phyloP scores from a whole-genome alignment of 1,140 invertebrate genomes.

The Musca domestica region DNA sequence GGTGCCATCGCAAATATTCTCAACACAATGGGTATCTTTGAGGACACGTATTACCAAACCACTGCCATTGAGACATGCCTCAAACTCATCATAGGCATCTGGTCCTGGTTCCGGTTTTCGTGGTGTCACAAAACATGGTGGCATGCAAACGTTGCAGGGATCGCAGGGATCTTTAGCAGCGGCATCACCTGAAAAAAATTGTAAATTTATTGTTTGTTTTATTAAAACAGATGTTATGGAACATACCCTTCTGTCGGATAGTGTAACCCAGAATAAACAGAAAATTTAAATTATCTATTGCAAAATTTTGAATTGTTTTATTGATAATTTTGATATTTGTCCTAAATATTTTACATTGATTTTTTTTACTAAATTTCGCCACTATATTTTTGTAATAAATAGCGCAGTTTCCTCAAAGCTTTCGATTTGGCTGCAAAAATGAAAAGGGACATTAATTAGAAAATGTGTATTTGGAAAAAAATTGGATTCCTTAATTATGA shows the following conservation, averaged over 20 bases:
- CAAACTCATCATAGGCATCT: conserved; percentile 51
- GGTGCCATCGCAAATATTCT: conserved; percentile 39
- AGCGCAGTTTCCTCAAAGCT: conserved; percentile 43
- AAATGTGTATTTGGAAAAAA: conserved; percentile 15
- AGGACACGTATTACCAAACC: conserved; percentile 48
- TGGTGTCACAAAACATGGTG: conserved; percentile 42
- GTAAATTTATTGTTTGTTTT: neutral
- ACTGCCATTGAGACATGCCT: conserved; percentile 50
- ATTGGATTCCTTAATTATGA: conserved; percentile 24
- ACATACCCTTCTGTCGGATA: conserved; percentile 26
- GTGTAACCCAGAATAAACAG: neutral
- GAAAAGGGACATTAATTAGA: conserved; percentile 5
- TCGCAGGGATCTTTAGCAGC: conserved; percentile 15
- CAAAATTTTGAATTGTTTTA: neutral
- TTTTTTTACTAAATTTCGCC: conserved; percentile 13
- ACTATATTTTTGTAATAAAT: conserved; percentile 44
- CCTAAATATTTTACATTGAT: neutral
- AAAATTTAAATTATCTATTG: neutral
- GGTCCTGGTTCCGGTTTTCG: conserved; percentile 41
- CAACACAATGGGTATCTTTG: conserved; percentile 49
- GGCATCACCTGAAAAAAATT: conserved; percentile 5
- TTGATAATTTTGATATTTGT: neutral
- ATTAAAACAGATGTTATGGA: neutral
- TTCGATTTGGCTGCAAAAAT: conserved; percentile 37
- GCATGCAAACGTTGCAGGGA: conserved; percentile 23